Base-by-base conservation (phyloP, 2,888 invertebrate genomes). In the Chelonus formosanus region DNA sequence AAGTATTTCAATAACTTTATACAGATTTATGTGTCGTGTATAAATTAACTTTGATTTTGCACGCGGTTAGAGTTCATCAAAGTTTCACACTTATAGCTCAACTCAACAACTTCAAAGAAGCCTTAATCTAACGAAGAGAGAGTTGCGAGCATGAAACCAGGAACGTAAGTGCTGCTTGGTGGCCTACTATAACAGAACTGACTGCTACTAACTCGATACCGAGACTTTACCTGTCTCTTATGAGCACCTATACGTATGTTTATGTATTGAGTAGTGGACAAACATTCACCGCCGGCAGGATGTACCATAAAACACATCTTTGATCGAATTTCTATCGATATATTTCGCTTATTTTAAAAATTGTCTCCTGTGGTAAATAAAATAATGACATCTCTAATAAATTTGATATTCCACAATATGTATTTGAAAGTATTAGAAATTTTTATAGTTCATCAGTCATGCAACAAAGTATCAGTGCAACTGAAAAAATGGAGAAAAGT, bases 121-220 rank as follows among this genome's bases (percentile, higher is more conserved):
- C 63, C 73, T 75, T 73, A 70, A 74, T 74, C 74, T 72, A 73
- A 67, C 69, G 71, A 80, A 77, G 82, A 82, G 82, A 82, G 81
- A 83, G 82, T 81, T 78, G 75, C 74, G 71, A 70, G 70, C 74
- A 75, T 75, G 73, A 74, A 77, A 78, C 73, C 75, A 74, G 74
- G 73, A 78, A 77, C 78, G 76, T 75, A 78, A 75, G 74, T 78
- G 74, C 76, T 81, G 79, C 80, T 79, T 83, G 78, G 80, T 84
- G 84, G 84, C 84, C 84, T 84, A 84, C 84, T 84, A 83, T 84
- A 84, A 83, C 83, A 82, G 82, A 84, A 84, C 83, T 81, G 77
- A 81, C 83, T 84, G 81, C 83, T 80, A 80, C 83, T 78, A 74
- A 70, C 55, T 59, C 65, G 69, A 66, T 68, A 67, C 72, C 68